Evolutionary conservation across 1,140 invertebrate species (phyloP).

Genomic region (Scaptomyza hsui): DNA sequence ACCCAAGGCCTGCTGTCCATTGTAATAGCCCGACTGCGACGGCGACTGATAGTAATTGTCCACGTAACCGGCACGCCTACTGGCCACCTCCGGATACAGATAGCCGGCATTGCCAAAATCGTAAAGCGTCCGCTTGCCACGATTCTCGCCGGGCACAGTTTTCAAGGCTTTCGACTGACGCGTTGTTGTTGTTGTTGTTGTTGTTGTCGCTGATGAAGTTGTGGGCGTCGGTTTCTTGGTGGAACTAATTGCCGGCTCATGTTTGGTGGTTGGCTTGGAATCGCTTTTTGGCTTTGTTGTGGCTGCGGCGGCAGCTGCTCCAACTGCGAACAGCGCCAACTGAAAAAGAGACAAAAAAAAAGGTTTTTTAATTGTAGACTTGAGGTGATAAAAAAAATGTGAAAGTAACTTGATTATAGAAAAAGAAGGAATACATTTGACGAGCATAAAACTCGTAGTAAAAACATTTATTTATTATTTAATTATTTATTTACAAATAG

Average conservation of each 20-base stretch:
- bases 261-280: slow-evolving; percentile 41
- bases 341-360: slow-evolving; percentile 41
- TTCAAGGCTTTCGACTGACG: slow-evolving; percentile 65
- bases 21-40: slow-evolving; percentile 70
- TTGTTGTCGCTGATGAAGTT: slow-evolving; percentile 18
- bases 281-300: slow-evolving; percentile 51
- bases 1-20: slow-evolving; percentile 76
- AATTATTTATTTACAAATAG: too few relatives aligned
- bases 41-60: slow-evolving; percentile 68
- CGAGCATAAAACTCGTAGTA: too few relatives aligned
- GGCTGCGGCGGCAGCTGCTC: slow-evolving; percentile 34
- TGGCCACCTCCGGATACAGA: slow-evolving; percentile 73
- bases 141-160: slow-evolving; percentile 61
- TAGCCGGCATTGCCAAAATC: slow-evolving; percentile 77
- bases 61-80: slow-evolving; percentile 66
- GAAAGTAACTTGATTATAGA: background rate
- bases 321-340: slow-evolving; percentile 64
- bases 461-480: too few relatives aligned
- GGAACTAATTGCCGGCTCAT: slow-evolving; percentile 23
- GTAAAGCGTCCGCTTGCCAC: slow-evolving; percentile 78
- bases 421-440: too few relatives aligned
- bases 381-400: too few relatives aligned
- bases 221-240: slow-evolving; percentile 49
- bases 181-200: slow-evolving; percentile 20
- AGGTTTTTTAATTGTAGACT: background rate